These are phyloP conservation scores for Natrix natrix DNA, from an alignment of 2,797 vertebrate species.

Conservation along the genomic window DNA sequence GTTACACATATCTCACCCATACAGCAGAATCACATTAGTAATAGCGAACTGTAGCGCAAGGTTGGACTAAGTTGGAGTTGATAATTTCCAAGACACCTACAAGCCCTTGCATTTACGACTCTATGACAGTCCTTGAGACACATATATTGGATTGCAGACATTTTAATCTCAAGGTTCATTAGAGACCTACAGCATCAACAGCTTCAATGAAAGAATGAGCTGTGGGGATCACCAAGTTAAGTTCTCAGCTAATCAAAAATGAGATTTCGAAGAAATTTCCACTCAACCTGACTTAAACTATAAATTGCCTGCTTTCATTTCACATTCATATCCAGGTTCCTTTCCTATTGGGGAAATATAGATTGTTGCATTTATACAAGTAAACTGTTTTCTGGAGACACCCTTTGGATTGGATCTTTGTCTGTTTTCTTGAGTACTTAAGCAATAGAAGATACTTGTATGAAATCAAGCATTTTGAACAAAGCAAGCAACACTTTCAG, in stretches of 20 bases:
- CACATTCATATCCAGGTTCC: slow-evolving; percentile 24
- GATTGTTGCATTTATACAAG: neutral
- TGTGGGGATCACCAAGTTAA: neutral
- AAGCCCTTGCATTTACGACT: neutral
- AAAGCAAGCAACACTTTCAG: slow-evolving; percentile 15
- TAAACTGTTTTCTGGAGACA: neutral
- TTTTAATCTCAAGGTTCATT: neutral
- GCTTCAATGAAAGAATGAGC: neutral
- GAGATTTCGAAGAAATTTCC: slow-evolving; percentile 21
- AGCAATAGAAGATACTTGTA: slow-evolving; percentile 4
- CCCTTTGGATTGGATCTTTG: slow-evolving; percentile 20
- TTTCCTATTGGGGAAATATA: slow-evolving; percentile 6
- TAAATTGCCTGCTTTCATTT: slow-evolving; percentile 38
- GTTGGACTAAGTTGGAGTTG: neutral
- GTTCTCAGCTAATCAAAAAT: neutral
- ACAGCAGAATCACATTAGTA: too few species aligned
- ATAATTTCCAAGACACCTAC: neutral
- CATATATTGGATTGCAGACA: neutral
- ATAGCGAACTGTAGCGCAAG: neutral
- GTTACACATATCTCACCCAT: neutral
- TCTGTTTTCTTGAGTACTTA: slow-evolving; percentile 17
- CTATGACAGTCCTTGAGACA: neutral
- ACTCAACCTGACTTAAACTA: slow-evolving; percentile 4
- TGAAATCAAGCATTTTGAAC: slow-evolving; percentile 7
- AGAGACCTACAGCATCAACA: neutral